These are phyloP conservation scores for Micropoecilia bifurca DNA, from an alignment of 2,797 vertebrate genomes.

Conservation along the genomic window DNA sequence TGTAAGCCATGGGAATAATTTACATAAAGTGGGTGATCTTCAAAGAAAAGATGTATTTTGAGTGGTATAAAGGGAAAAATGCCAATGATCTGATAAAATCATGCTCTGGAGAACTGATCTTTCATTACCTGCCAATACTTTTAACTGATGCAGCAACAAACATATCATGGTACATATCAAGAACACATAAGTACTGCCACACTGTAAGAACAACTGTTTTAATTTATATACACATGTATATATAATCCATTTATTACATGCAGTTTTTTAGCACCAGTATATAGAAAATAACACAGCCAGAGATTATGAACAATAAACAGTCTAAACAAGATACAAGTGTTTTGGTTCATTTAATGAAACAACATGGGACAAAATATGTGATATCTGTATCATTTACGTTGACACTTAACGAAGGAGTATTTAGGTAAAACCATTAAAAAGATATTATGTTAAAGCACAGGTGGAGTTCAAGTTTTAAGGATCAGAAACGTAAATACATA, in stretches of 20 bases:
- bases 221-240: not conserved
- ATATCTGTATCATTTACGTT: not conserved
- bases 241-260: not conserved
- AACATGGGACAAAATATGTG: not conserved
- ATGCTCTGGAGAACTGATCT: not conserved
- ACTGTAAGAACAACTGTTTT: not conserved
- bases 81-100: not conserved
- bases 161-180: not conserved
- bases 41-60: not conserved
- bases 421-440: not conserved
- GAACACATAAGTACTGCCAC: not conserved
- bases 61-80: not conserved
- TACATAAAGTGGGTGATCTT: not conserved
- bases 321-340: not conserved
- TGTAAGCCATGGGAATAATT: not conserved
- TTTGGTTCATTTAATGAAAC: not conserved
- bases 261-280: not conserved
- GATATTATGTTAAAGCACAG: not conserved
- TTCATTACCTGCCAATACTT: not conserved
- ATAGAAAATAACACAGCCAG: not conserved
- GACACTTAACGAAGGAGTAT: not conserved
- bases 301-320: not conserved
- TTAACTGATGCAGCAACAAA: not conserved
- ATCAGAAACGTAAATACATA: constrained; percentile 16
- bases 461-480: constrained; percentile 34